Base-by-base conservation (phyloP, 1,140 invertebrate genomes). In the Drosophila busckii region DNA sequence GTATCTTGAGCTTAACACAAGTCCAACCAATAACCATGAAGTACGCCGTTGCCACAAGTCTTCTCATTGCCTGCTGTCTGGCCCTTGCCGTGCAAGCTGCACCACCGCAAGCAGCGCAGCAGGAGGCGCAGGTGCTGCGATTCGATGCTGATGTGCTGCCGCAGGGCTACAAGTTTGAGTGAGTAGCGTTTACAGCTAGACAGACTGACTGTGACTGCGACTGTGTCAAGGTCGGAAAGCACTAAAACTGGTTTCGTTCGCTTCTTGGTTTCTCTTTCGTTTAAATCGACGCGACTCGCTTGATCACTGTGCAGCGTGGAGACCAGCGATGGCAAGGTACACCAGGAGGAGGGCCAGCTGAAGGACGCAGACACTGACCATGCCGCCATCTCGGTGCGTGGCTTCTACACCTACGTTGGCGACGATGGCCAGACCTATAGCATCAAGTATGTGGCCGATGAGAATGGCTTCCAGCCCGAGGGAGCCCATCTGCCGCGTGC, bases 401-500 rank as follows among this genome's bases (percentile, higher is more conserved):
- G 92, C 19, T 88, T 88, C 59, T 92, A 87, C 88, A 85, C 86
- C 23, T 93, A 89, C 87, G 76, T 89, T 12, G 92, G 88, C n/a
- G 88, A 90, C n/a, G 92, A 94, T 70, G 93, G 94, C 17, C 88
- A 91, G 48, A 87, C 90, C 20, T 92, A 93, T 73, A 89, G 89
- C 52, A 88, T 94, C 44, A 90, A 89, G 9, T 94, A 93, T 87
- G 88, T 92, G 28, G 93, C 94, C 25, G 94, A 95, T 86, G 93
- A 95, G 88, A 93, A 93, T 70, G 93, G 93, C 22, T 95, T 93
- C 69, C 91, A 91, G 42, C 92, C 93, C 1, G 67, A 89, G 60
- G 92, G 91, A 10, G 90, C 88, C 7, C 91, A 92, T 82, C 71
- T 93, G 13, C 85, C 85, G 4, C 65, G 71, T 35, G 59, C 69